Base-by-base conservation (phyloP, 2,113 vertebrate species). In the Mobula hypostoma region DNA sequence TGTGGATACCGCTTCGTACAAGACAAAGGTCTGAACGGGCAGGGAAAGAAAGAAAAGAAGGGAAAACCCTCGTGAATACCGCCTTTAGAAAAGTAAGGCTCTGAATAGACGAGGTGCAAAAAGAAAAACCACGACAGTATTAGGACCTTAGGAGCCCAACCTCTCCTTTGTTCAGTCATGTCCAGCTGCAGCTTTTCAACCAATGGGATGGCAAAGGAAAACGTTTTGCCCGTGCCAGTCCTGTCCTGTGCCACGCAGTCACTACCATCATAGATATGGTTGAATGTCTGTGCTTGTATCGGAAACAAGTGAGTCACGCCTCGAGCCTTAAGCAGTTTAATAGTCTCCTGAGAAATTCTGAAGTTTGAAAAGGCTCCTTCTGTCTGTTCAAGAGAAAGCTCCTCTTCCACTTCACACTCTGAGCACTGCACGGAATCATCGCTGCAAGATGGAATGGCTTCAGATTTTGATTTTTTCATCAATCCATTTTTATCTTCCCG, bases 161-260 rank as follows among this genome's bases (percentile, higher is more conserved):
- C 98, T 96, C 98, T 97, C 91, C 36, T 95, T 15, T 93, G 94
- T 15, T 97, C 96, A 21, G 94, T 95, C 0, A 94, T 0, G 5
- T 95, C 95, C 0, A 94, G 94, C 95, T 98, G 97, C 83, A 99
- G 97, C 77, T 98, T 98, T 95, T 99, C 99, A 94, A 97, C 96
- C 95, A 99, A 96, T 0, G 99, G 99, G 94, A 99, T 94, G 76
- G 98, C 99, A 94, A 99, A 99, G 15, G 98, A 99, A 95, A 99
- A 98, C 0, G 99, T 99, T 96, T 99, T 99, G 94, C 99, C 99
- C 0, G 99, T 99, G 95, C 99, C 99, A 2, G 99, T 99, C 21
- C 98, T 97, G 7, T 99, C 98, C 95, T 99, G 99, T 92, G 97
- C 99, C 83, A 99, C 97, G 1, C 99, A 95, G 0, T 99, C 99